Evolutionary conservation across 2,797 vertebrate species (phyloP), one percentile per base, ranked within the genome.

Genomic region (Bovichtus diacanthus): DNA sequence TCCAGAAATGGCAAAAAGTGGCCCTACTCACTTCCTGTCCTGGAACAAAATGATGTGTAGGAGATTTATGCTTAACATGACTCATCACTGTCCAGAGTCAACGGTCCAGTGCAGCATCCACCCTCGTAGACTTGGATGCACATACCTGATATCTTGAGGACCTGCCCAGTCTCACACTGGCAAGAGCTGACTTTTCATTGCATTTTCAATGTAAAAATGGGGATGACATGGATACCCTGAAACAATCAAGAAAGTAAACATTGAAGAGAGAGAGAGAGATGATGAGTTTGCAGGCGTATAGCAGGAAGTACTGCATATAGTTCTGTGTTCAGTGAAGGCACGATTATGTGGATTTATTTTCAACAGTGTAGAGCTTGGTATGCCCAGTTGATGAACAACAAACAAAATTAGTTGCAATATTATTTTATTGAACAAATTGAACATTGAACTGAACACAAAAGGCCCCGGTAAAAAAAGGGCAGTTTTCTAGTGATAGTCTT

Each of bases 21-120:
- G 54, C 51, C 59, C 38, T 65, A 70, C 76, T 78, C 51, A 87
- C 83, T 82, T 87, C 84, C 79, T 76, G 60, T 51, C 61, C 38
- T 31, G 9, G 13, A 41, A 61, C 59, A 51, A 65, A 78, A 41
- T 11, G 43, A 59, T 79, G 69, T 23, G 58, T 19, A 67, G 76
- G 53, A 53, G 53, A 68, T 69, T 70, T 27, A 12, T 44, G 19
- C 34, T 72, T 63, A 86, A 71, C 63, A 61, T 83, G 86, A 84
- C 58, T 70, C 76, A 79, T 84, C 81, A 34, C 34, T 34, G 31
- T 34, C 8, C 31, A 80, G n/a, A 47, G 50, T 70, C 8, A 18
- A 2, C 53, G 10, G 39, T 58, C 47, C 25, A 16, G 23, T 41
- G 21, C 16, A 56, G 61, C 55, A 11, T 61, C 27, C 18, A 53